Evolutionary conservation across 2,113 vertebrate species (phyloP).

Genomic region (Bungarus multicinctus): DNA sequence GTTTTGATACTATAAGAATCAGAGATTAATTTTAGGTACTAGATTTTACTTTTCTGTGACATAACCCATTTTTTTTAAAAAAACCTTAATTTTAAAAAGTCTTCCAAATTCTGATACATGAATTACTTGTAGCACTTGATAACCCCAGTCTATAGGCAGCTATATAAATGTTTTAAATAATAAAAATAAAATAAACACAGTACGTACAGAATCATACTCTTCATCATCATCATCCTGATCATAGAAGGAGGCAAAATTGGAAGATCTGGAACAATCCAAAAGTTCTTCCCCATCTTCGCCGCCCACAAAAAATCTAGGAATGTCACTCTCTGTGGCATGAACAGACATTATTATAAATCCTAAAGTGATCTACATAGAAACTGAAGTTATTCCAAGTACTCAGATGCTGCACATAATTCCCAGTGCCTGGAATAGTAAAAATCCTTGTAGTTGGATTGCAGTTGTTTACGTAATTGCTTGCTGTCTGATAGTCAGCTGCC

Average conservation of each 20-base stretch:
- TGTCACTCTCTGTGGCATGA: slow-evolving; percentile 70
- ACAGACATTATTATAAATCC: slow-evolving; percentile 66
- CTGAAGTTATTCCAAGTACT: slow-evolving; percentile 20
- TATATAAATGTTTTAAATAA: not conserved
- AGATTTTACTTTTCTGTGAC: not conserved
- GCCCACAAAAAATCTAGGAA: slow-evolving; percentile 83
- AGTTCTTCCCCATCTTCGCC: slow-evolving; percentile 81
- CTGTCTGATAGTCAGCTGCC: slow-evolving; percentile 49
- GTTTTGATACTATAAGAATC: not conserved
- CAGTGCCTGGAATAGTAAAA: not conserved
- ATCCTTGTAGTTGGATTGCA: slow-evolving; percentile 32
- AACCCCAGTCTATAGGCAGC: not conserved
- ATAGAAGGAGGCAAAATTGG: slow-evolving; percentile 77
- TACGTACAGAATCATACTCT: slow-evolving; percentile 86
- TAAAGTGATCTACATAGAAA: slow-evolving; percentile 47
- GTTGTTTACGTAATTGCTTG: slow-evolving; percentile 32
- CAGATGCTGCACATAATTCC: slow-evolving; percentile 52
- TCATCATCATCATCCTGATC: slow-evolving; percentile 85
- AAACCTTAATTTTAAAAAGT: not conserved
- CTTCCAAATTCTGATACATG: not conserved
- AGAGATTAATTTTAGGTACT: not conserved
- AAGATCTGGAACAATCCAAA: slow-evolving; percentile 68
- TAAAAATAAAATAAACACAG: slow-evolving; percentile 1
- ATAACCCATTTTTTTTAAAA: not conserved
- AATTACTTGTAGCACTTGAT: not conserved